These are phyloP conservation scores for Apogon talboti DNA, from an alignment of 2,797 vertebrate species.

Conservation along the genomic window DNA sequence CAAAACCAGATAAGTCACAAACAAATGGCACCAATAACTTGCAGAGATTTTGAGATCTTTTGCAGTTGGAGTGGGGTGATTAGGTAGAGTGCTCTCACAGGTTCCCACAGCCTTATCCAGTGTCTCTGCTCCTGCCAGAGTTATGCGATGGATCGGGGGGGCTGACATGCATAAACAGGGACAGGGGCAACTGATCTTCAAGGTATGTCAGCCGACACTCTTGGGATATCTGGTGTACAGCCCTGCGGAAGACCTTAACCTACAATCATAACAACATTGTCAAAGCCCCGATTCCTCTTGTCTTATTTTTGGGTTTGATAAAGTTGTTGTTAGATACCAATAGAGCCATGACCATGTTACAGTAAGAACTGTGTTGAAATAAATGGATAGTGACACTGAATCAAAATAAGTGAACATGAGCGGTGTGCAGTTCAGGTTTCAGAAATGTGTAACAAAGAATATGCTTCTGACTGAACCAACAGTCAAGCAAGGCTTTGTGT, in stretches of 20 bases:
- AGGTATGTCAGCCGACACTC: constrained; percentile 72
- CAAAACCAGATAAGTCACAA: not conserved
- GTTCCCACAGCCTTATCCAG: constrained; percentile 80
- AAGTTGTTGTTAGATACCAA: constrained; percentile 43
- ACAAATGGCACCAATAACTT: constrained; percentile 8
- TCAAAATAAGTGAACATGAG: constrained; percentile 2
- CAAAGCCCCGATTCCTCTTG: constrained; percentile 32
- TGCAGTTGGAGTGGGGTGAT: constrained; percentile 41
- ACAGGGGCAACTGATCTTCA: constrained; percentile 75
- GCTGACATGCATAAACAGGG: constrained; percentile 70
- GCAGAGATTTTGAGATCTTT: constrained; percentile 31
- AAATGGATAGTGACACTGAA: constrained; percentile 9
- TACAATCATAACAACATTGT: constrained; percentile 67
- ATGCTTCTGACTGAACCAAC: constrained; percentile 2
- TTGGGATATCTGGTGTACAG: constrained; percentile 64
- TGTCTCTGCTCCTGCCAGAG: constrained; percentile 77
- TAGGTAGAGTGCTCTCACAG: constrained; percentile 51
- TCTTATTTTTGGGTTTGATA: constrained; percentile 52
- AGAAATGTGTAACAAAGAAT: constrained; percentile 7
- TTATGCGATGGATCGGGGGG: constrained; percentile 70
- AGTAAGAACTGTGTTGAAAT: constrained; percentile 34
- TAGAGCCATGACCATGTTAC: constrained; percentile 28
- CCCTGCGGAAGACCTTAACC: constrained; percentile 55
- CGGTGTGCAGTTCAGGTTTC: constrained; percentile 15
- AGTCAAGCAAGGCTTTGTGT: not conserved